Conservation (phyloP, 2,888 invertebrate species). For the Proisotoma minuta region DNA sequence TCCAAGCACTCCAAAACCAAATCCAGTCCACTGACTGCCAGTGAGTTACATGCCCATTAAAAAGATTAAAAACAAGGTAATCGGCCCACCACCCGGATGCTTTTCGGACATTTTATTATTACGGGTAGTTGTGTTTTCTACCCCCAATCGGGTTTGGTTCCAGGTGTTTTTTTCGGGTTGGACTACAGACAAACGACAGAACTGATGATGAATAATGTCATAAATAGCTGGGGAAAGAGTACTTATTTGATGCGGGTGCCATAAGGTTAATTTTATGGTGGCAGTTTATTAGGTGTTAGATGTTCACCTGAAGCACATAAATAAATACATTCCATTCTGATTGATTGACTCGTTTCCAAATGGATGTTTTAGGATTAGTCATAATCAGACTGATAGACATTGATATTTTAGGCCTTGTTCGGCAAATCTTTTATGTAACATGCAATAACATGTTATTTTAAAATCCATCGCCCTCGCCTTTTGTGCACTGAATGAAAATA, state of each 20-base stretch:
- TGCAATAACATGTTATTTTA: too few relatives aligned
- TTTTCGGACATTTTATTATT: too few relatives aligned
- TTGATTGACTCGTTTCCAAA: not conserved
- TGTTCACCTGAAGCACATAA: not conserved
- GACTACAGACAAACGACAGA: slow-evolving; percentile 2
- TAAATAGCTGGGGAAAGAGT: not conserved
- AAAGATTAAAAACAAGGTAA: slow-evolving; percentile 8
- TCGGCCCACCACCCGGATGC: slow-evolving; percentile 7
- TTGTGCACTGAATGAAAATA: too few relatives aligned
- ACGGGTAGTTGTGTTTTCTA: too few relatives aligned
- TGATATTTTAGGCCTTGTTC: too few relatives aligned
- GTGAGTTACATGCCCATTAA: not conserved
- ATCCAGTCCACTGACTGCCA: not conserved
- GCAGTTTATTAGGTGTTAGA: not conserved
- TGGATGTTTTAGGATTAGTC: slow-evolving; percentile 16
- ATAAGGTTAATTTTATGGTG: slow-evolving; percentile 4
- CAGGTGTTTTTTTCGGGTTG: slow-evolving; percentile 23
- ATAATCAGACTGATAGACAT: slow-evolving; percentile 2
- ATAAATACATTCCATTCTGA: not conserved
- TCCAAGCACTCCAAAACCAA: not conserved
- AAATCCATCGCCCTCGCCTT: too few relatives aligned
- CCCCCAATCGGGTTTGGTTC: too few relatives aligned
- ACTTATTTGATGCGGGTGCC: not conserved
- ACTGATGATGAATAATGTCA: not conserved
- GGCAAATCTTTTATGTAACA: too few relatives aligned